Evolutionary conservation across 2,888 invertebrate genomes (phyloP).

Genomic region (Tipula confusa): DNA sequence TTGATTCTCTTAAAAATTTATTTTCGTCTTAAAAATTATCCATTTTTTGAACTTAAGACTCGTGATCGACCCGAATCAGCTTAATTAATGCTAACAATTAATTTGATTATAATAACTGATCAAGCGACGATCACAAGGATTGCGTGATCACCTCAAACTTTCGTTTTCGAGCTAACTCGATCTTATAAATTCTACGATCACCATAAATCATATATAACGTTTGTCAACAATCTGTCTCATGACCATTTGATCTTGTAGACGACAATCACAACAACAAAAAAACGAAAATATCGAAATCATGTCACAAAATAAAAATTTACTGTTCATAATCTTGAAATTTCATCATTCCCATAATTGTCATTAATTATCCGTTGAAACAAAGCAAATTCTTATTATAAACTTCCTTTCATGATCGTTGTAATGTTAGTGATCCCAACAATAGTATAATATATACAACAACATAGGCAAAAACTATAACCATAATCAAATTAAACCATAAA

Average conservation of each 20-base stretch:
- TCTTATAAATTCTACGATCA: background rate
- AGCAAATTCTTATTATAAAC: background rate
- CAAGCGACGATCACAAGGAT: background rate
- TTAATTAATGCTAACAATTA: too few relatives aligned
- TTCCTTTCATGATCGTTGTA: slow-evolving; percentile 25
- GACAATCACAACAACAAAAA: background rate
- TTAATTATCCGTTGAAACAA: slow-evolving; percentile 17
- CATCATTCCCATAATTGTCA: background rate
- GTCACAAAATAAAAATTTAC: background rate
- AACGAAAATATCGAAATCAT: background rate
- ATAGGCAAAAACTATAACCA: too few relatives aligned
- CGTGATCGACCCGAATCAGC: too few relatives aligned
- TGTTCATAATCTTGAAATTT: background rate
- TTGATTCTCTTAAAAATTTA: too few relatives aligned
- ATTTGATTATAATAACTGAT: too few relatives aligned
- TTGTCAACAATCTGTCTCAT: background rate
- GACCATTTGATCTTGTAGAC: background rate
- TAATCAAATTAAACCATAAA: slow-evolving; percentile 13
- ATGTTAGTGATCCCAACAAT: background rate
- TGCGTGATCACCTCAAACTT: background rate
- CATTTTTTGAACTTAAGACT: background rate
- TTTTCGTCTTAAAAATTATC: too few relatives aligned
- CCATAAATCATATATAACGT: slow-evolving; percentile 5
- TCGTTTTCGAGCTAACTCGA: background rate
- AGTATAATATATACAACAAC: too few relatives aligned